Evolutionary conservation across 2,888 invertebrate genomes (phyloP), one percentile per base, ranked within the genome.

Genomic region (Volucella zonaria): DNA sequence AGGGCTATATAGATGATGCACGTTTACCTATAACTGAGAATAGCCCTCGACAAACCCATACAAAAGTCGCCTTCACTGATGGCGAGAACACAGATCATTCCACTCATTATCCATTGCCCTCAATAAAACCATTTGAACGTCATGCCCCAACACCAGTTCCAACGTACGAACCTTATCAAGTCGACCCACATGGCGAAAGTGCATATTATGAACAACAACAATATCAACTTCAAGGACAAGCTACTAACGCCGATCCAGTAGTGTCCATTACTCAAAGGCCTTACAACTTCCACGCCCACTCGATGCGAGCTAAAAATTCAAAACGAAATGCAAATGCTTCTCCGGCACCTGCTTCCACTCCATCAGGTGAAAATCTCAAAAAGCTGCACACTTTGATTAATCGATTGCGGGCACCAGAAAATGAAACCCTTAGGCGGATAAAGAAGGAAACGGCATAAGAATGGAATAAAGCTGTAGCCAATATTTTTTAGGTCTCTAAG

Each of bases 21-120:
- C 70, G 87, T 3, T 74, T 89, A 12, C 89, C 89, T 43, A 88
- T 89, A 1, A 89, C 88, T 2, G 92, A 92, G 86, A 92, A 92
- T 80, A 91, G 89, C 88, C 92, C 92, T 0, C 89, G 91, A 2
- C 70, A 88, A 62, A 90, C 91, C 0, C 92, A 92, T 82, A 92
- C 92, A 4, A 91, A 90, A 74, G 91, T 92, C 10, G 87, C 90
- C 61, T 92, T 92, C 80, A 90, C 90, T 4, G 87, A 88, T 3
- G 51, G 82, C 51, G 78, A 78, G 40, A 83, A 76, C 2, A 85
- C 87, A 9, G 90, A 90, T 62, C 88, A 91, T 66, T 88, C 89
- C 2, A 82, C 88, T 3, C 87, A 87, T 77, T 90, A 91, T 40
- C 85, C 88, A 0, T 70, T 90, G 61, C 89, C 89, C 31, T 89